Evolutionary conservation across 2,888 invertebrate species (phyloP), one percentile per base, ranked within the genome.

Genomic region (Synanthedon tipuliformis): DNA sequence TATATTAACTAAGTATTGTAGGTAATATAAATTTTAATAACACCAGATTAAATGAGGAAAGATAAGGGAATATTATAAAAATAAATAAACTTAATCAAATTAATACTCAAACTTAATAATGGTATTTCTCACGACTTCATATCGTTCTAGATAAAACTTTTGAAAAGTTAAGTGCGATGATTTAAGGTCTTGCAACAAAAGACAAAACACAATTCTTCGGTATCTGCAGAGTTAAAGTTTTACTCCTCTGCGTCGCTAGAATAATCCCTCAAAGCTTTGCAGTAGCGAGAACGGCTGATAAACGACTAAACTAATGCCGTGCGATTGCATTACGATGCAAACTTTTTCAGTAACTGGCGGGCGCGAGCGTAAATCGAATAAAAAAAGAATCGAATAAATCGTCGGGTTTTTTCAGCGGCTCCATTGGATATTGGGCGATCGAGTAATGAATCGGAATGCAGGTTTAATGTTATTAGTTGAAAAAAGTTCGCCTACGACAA

Each of bases 191-290:
- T 45, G 15, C 15, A 45, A 45, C 13, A 45, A 45, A 45, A 45
- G 45, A 45, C 45, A 45, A 45, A 45, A 45, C 45, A 45, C 45
- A 45, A 45, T 45, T 45, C 15, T 15, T 45, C 45, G 34, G n/a
- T 45, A 45, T 45, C 45, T 45, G 45, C 15, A 45, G 66, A 71
- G 69, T 73, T 67, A 64, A 72, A 68, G 66, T 75, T 75, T 65
- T 70, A 78, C 76, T 75, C 73, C 63, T 66, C 65, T 65, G 71
- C 66, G 62, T 12, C 49, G 10, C 49, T 49, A 49, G 18, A 83
- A 80, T 84, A 85, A 86, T 84, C 83, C 81, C 81, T 85, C 85
- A 85, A 84, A 86, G 83, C 82, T 75, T 75, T 72, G 71, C 73
- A 71, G 76, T 71, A 69, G 73, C 71, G 73, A 72, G 71, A 73